These are phyloP conservation scores for Malurus elegans DNA, from an alignment of 2,113 vertebrate species.

Conservation along the genomic window DNA sequence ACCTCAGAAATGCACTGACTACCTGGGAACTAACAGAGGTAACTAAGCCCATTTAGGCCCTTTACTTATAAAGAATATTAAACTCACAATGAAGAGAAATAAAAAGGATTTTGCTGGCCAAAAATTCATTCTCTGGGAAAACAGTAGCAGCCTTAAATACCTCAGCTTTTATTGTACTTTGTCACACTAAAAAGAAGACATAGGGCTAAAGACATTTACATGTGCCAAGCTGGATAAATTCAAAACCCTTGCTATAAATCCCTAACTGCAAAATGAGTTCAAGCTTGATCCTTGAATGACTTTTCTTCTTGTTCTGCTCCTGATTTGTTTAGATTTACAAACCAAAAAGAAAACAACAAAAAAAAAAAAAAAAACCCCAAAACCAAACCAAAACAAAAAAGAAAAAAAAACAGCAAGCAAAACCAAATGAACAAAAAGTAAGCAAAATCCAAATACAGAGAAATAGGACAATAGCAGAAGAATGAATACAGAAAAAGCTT, in stretches of 20 bases:
- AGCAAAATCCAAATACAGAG: neutral
- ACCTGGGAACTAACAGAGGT: neutral
- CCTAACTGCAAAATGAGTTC: constrained; percentile 10
- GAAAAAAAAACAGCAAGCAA: neutral
- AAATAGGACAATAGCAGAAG: neutral
- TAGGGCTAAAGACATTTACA: neutral
- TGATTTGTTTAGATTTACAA: neutral
- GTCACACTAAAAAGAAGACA: neutral
- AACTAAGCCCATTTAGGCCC: neutral
- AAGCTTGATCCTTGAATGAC: neutral
- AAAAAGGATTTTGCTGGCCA: neutral
- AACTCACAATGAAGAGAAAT: neutral
- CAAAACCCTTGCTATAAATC: constrained; percentile 8
- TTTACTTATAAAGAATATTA: neutral
- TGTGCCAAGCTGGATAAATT: constrained; percentile 13
- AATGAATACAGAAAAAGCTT: neutral
- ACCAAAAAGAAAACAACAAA: neutral
- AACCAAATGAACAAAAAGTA: neutral
- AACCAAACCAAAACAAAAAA: neutral
- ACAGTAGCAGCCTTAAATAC: neutral
- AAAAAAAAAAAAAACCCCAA: too few species aligned
- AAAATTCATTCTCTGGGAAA: neutral
- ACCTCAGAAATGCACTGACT: neutral
- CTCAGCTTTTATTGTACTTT: neutral
- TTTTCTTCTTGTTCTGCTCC: neutral